Conservation (phyloP, 2,113 vertebrate genomes). For the Cinclus mexicanus region DNA sequence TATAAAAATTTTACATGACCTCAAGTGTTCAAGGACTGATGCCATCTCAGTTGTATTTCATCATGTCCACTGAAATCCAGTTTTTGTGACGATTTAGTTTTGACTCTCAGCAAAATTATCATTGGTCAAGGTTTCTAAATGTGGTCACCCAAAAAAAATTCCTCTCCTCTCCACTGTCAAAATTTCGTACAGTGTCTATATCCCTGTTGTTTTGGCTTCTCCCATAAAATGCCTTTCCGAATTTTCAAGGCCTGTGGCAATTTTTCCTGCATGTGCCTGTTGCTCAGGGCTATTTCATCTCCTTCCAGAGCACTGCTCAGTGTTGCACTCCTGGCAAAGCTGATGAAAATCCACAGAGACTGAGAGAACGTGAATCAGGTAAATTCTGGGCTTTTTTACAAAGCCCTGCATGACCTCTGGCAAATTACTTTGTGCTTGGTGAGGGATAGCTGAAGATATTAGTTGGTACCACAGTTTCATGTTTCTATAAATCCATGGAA, state of each 20-base stretch:
- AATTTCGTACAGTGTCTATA: neutral
- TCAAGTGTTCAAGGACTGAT: neutral
- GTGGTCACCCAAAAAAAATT: neutral
- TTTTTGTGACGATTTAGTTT: neutral
- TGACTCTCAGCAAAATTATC: neutral
- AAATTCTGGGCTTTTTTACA: accelerated
- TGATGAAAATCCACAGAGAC: neutral
- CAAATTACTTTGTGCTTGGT: neutral
- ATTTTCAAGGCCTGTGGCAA: neutral
- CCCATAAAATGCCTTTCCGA: neutral
- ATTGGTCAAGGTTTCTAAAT: neutral
- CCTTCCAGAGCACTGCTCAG: neutral
- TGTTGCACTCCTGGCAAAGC: neutral
- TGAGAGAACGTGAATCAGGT: neutral
- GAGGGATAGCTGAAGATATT: neutral
- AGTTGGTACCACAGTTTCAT: neutral
- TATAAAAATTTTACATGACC: neutral
- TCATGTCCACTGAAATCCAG: neutral
- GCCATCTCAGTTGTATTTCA: neutral
- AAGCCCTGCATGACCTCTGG: neutral
- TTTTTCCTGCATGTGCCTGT: neutral
- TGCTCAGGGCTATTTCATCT: neutral
- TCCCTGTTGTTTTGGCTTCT: neutral
- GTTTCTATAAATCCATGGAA: neutral
- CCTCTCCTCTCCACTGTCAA: neutral